Conservation (phyloP, 92 coral and sea anemone species). For the Virgularia gustaviana region DNA sequence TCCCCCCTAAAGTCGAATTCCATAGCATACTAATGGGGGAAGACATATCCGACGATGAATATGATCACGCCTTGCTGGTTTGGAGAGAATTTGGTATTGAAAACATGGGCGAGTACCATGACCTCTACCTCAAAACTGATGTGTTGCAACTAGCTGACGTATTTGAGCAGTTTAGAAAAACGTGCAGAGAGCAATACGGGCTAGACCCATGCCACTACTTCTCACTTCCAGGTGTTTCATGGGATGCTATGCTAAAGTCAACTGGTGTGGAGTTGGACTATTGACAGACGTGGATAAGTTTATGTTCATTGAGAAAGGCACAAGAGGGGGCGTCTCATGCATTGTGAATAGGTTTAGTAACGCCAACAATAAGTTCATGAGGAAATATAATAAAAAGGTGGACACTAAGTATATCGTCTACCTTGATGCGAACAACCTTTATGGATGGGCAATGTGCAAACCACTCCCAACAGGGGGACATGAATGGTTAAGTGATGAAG, state of each 20-base stretch:
- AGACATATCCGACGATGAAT: constrained; percentile 1
- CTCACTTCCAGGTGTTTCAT: not conserved
- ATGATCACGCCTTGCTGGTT: constrained; percentile 9
- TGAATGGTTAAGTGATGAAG: too few species aligned
- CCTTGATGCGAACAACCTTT: constrained; percentile 26
- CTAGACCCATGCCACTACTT: too few species aligned
- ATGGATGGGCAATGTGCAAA: constrained; percentile 43
- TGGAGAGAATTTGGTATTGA: not conserved
- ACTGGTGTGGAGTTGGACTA: constrained; percentile 9
- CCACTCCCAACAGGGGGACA: constrained; percentile 20
- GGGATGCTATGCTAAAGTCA: constrained; percentile 19
- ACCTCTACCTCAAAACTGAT: constrained; percentile 8
- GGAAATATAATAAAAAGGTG: not conserved
- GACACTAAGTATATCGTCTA: constrained; percentile 35
- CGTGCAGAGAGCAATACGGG: too few species aligned
- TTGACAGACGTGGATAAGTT: constrained; percentile 10
- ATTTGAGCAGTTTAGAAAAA: too few species aligned
- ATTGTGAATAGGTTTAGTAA: too few species aligned
- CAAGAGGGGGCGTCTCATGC: too few species aligned
- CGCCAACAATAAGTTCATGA: constrained; percentile 39
- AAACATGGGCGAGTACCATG: constrained; percentile 31
- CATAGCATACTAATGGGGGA: not conserved
- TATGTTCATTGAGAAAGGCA: not conserved
- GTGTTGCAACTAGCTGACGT: constrained; percentile 12
- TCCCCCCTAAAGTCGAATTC: constrained; percentile 26